These are phyloP conservation scores for Amphiprion ocellaris DNA, from an alignment of 2,113 vertebrate species.

Conservation along the genomic window DNA sequence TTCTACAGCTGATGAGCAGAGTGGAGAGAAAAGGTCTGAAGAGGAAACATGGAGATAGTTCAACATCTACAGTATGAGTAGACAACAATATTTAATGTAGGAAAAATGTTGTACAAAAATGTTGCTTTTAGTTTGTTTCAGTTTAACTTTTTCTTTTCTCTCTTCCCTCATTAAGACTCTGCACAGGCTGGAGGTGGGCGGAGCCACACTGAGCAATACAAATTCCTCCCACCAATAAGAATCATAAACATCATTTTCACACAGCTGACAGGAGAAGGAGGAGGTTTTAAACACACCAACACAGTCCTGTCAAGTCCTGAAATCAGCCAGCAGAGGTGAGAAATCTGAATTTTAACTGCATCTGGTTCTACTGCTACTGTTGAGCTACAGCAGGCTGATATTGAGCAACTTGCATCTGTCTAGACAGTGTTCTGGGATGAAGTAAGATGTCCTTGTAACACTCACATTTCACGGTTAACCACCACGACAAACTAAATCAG, in stretches of 20 bases:
- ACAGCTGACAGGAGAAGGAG: too few species aligned
- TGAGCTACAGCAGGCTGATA: not conserved
- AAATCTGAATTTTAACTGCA: not conserved
- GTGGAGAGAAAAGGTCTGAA: too few species aligned
- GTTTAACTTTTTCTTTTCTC: too few species aligned
- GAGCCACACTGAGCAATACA: not conserved
- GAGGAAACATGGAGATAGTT: too few species aligned
- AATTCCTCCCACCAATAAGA: not conserved
- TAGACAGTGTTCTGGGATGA: slow-evolving; percentile 50
- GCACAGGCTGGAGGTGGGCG: not conserved
- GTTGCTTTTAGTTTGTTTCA: not conserved
- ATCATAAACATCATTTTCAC: not conserved
- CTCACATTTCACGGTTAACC: slow-evolving; percentile 20
- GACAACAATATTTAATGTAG: not conserved
- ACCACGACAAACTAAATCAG: slow-evolving; percentile 19
- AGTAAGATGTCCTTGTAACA: slow-evolving; percentile 15
- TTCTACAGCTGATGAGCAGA: too few species aligned
- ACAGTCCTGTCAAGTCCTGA: not conserved
- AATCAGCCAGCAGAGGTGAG: not conserved
- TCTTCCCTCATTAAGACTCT: not conserved
- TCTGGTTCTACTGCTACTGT: not conserved
- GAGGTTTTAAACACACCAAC: not conserved
- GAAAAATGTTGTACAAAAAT: not conserved
- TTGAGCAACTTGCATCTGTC: slow-evolving; percentile 7
- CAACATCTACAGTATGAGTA: too few species aligned